Evolutionary conservation across 2,888 invertebrate genomes (phyloP), one percentile per base, ranked within the genome.

Genomic region (Tinea pellionella): DNA sequence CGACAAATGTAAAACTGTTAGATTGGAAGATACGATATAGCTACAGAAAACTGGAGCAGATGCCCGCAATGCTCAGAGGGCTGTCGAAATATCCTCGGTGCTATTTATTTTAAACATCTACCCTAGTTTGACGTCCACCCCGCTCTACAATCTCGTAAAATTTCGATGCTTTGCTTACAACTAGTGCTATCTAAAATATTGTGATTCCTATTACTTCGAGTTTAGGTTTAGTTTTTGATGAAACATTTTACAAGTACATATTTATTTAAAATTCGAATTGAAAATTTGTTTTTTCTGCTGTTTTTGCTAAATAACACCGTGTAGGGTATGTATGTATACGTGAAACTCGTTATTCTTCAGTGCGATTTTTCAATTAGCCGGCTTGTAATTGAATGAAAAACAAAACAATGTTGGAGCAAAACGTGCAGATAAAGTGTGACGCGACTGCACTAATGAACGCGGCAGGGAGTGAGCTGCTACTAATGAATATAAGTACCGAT

Each of bases 401-500:
- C 71, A 74, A 71, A 69, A 57, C 16, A 32, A 67, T 69, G 67
- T 66, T 61, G 70, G 68, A 67, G 73, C 72, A 72, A 70, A 73
- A 72, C 65, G 69, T 64, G 68, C 66, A 70, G 69, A 73, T 73
- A 74, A 74, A 77, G 69, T 70, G 69, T 69, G 67, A 63, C 67
- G 68, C 70, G 57, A 69, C 72, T 71, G 70, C 71, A 71, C 77
- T 81, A 80, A 81, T 79, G 80, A 82, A 80, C 73, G 70, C 67
- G 63, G 69, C 68, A 63, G 69, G 67, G 67, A 70, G 67, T 66
- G 57, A 57, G 57, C 57, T 30, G 19, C 63, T 62, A 69, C 77
- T 82, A 82, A 83, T 82, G 78, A 83, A 80, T 77, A 75, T 73
- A 71, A 70, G 57, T 57, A 32, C 32, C 57, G 18, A 32, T 57